These are phyloP conservation scores for Catocala sponsa DNA, from an alignment of 2,888 invertebrate genomes.

Conservation along the genomic window DNA sequence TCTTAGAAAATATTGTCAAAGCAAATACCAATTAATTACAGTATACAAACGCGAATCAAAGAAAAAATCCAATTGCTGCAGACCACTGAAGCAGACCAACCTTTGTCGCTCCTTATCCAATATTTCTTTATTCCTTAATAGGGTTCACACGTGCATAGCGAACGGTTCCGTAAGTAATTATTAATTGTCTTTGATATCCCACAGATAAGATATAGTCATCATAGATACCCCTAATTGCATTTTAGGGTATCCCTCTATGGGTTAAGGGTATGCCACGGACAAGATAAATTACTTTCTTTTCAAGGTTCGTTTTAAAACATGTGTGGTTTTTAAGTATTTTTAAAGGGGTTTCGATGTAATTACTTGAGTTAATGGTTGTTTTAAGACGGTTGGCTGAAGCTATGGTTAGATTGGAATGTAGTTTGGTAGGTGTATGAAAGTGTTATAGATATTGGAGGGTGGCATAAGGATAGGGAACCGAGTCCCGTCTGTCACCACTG, in stretches of 20 bases:
- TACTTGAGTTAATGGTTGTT: slow-evolving; percentile 13
- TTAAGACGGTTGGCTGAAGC: background rate
- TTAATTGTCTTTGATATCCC: slow-evolving; percentile 53
- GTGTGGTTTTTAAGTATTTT: slow-evolving; percentile 24
- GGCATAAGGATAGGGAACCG: too few species aligned
- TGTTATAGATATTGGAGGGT: too few species aligned
- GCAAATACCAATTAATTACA: background rate
- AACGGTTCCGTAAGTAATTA: slow-evolving; percentile 51
- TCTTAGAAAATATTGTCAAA: background rate
- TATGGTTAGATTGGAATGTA: too few species aligned
- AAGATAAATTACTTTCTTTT: slow-evolving; percentile 41
- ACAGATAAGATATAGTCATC: slow-evolving; percentile 57
- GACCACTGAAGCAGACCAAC: background rate
- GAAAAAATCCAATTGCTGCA: background rate
- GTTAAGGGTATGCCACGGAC: slow-evolving; percentile 38
- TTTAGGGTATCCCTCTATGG: slow-evolving; percentile 44
- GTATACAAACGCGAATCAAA: background rate
- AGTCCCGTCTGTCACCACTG: too few species aligned
- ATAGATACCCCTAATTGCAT: slow-evolving; percentile 54
- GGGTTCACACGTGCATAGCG: slow-evolving; percentile 44
- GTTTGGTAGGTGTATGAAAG: too few species aligned
- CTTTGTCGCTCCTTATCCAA: slow-evolving; percentile 36
- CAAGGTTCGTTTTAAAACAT: slow-evolving; percentile 17
- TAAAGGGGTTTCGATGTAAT: slow-evolving; percentile 21
- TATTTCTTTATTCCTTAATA: slow-evolving; percentile 21